phyloP scores from a whole-genome alignment of 1,140 invertebrate species.

The Apis cerana region DNA sequence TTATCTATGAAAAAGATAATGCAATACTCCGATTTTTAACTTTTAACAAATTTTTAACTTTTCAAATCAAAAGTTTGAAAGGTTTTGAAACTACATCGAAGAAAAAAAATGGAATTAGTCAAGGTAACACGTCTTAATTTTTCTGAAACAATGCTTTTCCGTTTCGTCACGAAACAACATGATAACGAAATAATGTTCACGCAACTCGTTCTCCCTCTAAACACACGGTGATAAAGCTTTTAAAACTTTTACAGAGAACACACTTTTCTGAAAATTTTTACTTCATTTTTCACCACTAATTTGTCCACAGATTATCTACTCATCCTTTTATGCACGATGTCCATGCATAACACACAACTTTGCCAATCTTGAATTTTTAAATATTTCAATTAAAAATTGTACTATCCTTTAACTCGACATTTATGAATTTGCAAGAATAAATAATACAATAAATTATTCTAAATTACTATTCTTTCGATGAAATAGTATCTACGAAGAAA shows the following conservation, averaged over 20 bases:
- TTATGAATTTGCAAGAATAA: no score
- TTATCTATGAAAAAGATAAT: not conserved
- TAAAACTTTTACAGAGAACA: not conserved
- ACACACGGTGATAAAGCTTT: not conserved
- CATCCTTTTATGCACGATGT: not conserved
- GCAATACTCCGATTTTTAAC: not conserved
- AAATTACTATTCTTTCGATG: no score
- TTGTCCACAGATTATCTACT: not conserved
- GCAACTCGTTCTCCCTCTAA: not conserved
- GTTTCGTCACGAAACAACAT: no score
- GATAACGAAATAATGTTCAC: not conserved
- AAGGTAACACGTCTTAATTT: not conserved
- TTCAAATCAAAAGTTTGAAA: not conserved
- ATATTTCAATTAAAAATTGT: not conserved
- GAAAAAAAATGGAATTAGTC: not conserved
- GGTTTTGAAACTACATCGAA: not conserved
- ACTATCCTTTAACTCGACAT: no score
- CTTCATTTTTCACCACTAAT: not conserved
- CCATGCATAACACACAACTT: not conserved
- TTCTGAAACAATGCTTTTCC: not conserved
- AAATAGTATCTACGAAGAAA: no score
- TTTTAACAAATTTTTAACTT: not conserved
- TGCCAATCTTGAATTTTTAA: not conserved
- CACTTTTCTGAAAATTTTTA: not conserved
- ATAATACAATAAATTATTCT: no score